These are phyloP conservation scores for Ivindomyrus marchei DNA, from an alignment of 2,113 vertebrate genomes.

Conservation along the genomic window DNA sequence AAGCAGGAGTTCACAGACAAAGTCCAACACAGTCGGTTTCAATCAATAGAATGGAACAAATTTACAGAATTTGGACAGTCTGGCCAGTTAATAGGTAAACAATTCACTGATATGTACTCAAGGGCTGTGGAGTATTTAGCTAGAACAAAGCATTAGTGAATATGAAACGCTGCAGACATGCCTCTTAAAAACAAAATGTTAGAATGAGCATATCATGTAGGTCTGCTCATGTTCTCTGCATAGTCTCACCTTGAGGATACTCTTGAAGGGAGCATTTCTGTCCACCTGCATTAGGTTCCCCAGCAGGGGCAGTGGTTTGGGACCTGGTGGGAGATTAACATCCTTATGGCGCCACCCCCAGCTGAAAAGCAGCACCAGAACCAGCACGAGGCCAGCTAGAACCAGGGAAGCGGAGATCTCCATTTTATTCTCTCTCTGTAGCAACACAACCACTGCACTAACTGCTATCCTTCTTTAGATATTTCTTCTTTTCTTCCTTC, in stretches of 20 bases:
- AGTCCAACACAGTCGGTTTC: background rate
- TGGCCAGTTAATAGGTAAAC: background rate
- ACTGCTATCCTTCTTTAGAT: background rate
- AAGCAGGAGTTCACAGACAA: background rate
- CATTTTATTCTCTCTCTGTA: conserved; percentile 30
- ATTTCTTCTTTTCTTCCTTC: background rate
- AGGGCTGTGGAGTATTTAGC: background rate
- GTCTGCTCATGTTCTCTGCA: background rate
- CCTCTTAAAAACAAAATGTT: background rate
- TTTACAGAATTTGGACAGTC: background rate
- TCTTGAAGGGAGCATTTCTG: conserved; percentile 47
- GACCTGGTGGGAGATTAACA: conserved; percentile 50
- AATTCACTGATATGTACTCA: background rate
- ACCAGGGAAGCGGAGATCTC: conserved; percentile 36
- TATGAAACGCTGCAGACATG: background rate
- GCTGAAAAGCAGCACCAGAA: conserved; percentile 38
- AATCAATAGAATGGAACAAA: background rate
- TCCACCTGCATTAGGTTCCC: conserved; percentile 52
- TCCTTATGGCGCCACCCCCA: conserved; percentile 16
- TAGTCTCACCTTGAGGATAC: conserved; percentile 44
- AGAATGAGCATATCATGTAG: background rate
- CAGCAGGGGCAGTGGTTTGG: conserved; percentile 45
- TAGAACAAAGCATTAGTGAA: background rate
- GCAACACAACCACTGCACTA: background rate
- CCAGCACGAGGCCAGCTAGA: conserved; percentile 34